phyloP scores from a whole-genome alignment of 2,888 invertebrate species.

The Protophormia terraenovae region DNA sequence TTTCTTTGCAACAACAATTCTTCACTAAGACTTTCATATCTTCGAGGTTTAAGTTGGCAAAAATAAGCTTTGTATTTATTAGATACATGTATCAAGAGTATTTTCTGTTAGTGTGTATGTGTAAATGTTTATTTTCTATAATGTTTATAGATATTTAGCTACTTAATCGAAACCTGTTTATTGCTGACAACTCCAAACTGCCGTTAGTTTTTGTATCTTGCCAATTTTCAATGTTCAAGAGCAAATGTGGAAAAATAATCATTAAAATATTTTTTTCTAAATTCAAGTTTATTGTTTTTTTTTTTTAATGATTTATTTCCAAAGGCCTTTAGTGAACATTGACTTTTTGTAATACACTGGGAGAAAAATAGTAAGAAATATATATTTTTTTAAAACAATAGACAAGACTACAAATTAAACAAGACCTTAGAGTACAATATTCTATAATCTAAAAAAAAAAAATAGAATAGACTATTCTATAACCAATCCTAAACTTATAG shows the following conservation, averaged over 20 bases:
- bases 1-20: constrained; percentile 10
- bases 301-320: background rate
- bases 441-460: too few species aligned
- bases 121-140: background rate
- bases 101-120: background rate
- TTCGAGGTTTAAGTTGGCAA: background rate
- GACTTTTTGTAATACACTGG: background rate
- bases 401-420: too few species aligned
- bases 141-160: constrained; percentile 21
- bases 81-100: background rate
- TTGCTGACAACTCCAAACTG: constrained; percentile 35
- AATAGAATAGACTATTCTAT: too few species aligned
- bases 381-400: background rate
- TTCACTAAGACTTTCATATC: background rate
- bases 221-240: constrained; percentile 39
- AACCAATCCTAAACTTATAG: too few species aligned
- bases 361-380: background rate
- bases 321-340: background rate
- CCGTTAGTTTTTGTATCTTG: constrained; percentile 49
- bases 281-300: background rate
- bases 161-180: constrained; percentile 47
- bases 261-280: background rate
- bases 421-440: too few species aligned
- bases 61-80: constrained; percentile 10
- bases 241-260: constrained; percentile 23